Conservation (phyloP, 1,140 invertebrate genomes). For the Apocrypta bakeri region DNA sequence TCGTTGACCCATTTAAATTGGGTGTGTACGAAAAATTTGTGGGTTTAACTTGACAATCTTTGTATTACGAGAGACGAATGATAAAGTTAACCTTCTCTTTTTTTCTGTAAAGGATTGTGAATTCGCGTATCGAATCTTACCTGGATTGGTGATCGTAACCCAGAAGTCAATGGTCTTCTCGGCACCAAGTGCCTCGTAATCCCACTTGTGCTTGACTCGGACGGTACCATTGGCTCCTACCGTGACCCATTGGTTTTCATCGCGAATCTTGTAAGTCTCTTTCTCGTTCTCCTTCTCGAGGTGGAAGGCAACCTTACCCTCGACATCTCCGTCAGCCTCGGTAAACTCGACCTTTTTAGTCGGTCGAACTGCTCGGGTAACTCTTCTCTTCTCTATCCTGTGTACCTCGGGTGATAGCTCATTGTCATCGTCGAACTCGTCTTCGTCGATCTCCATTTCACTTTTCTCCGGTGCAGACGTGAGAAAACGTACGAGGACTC, state of each 20-base stretch:
- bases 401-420: slow-evolving; percentile 73
- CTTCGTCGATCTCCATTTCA: slow-evolving; percentile 75
- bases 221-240: slow-evolving; percentile 94
- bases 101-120: no score
- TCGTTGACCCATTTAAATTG: no score
- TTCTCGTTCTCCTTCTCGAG: slow-evolving; percentile 93
- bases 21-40: no score
- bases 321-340: slow-evolving; percentile 91
- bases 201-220: slow-evolving; percentile 96
- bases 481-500: slow-evolving; percentile 84
- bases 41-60: no score
- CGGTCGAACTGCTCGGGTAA: slow-evolving; percentile 90
- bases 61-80: no score
- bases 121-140: slow-evolving; percentile 70
- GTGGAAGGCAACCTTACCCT: slow-evolving; percentile 91
- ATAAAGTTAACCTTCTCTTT: no score
- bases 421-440: slow-evolving; percentile 53
- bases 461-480: slow-evolving; percentile 73
- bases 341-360: slow-evolving; percentile 94
- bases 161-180: slow-evolving; percentile 97
- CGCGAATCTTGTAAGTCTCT: slow-evolving; percentile 94
- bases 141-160: slow-evolving; percentile 93
- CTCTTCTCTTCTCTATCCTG: slow-evolving; percentile 84
- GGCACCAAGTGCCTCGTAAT: slow-evolving; percentile 95
- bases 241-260: slow-evolving; percentile 95